These are phyloP conservation scores for Diogma glabrata DNA, from an alignment of 2,888 invertebrate species.

Conservation along the genomic window DNA sequence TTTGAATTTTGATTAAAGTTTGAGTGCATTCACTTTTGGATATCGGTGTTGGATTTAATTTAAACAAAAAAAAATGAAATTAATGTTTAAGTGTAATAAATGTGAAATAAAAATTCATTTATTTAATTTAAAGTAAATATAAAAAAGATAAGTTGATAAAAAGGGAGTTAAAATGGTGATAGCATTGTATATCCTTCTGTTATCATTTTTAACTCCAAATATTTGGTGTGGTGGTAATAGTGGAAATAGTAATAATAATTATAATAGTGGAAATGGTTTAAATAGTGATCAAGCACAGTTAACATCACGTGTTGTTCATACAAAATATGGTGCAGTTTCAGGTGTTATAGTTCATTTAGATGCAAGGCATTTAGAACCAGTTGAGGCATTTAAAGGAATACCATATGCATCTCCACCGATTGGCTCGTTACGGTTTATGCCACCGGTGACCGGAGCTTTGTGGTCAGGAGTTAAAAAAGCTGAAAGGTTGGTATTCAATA, in stretches of 20 bases:
- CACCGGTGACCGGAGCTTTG: constrained; percentile 84
- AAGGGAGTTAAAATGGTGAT: no score
- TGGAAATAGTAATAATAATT: constrained; percentile 14
- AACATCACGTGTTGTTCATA: constrained; percentile 73
- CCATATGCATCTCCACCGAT: constrained; percentile 90
- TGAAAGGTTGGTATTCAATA: constrained; percentile 48
- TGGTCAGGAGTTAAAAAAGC: constrained; percentile 85
- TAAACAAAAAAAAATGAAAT: no score
- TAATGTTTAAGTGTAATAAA: no score
- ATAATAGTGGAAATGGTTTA: constrained; percentile 3
- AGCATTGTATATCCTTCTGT: no score
- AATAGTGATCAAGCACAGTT: constrained; percentile 36
- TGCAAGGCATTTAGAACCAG: constrained; percentile 69
- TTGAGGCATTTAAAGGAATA: constrained; percentile 86
- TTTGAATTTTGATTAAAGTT: no score
- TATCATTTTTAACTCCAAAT: no score
- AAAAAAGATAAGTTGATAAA: no score
- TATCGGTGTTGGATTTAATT: no score
- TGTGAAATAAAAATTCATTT: no score
- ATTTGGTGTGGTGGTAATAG: no score
- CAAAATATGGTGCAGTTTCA: constrained; percentile 78
- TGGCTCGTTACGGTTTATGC: constrained; percentile 87
- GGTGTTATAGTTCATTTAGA: constrained; percentile 77
- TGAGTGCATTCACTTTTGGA: no score
- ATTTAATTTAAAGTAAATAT: no score